Conservation (phyloP, 2,888 invertebrate species). For the Acanthosoma haemorrhoidale region DNA sequence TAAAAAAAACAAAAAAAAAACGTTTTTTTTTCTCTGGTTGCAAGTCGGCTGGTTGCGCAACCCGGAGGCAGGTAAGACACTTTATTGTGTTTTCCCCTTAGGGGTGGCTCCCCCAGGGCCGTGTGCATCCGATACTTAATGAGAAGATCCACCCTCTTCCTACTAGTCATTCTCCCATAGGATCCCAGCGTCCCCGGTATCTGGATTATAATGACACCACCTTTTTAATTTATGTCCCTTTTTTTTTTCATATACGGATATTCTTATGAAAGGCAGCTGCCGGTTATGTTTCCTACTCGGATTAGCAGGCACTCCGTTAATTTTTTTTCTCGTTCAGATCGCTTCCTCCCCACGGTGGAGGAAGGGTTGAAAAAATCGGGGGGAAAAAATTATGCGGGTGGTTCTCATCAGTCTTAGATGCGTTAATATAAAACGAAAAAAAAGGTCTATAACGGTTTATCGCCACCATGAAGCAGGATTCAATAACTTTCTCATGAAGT, state of each 20-base stretch:
- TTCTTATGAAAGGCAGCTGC: not conserved
- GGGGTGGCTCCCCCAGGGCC: not conserved
- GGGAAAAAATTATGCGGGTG: not conserved
- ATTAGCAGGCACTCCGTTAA: not conserved
- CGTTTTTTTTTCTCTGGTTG: not conserved
- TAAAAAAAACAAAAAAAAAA: not conserved
- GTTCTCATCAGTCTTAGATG: no score
- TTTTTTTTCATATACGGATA: not conserved
- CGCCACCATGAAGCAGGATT: no score
- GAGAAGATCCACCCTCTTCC: not conserved
- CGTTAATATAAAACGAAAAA: no score
- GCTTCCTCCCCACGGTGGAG: not conserved
- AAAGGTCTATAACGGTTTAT: no score
- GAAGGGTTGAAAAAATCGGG: not conserved
- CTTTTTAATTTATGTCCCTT: conserved; percentile 7
- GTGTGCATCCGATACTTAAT: not conserved
- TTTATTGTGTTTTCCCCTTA: not conserved
- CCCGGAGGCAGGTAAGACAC: not conserved
- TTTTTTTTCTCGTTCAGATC: not conserved
- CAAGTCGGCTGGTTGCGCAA: not conserved
- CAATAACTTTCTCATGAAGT: no score
- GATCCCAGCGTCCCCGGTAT: no score
- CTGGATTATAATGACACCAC: conserved; percentile 4
- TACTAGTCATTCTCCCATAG: not conserved
- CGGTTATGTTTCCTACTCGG: not conserved